phyloP scores from a whole-genome alignment of 2,888 invertebrate genomes.

The Brenthis daphne region DNA sequence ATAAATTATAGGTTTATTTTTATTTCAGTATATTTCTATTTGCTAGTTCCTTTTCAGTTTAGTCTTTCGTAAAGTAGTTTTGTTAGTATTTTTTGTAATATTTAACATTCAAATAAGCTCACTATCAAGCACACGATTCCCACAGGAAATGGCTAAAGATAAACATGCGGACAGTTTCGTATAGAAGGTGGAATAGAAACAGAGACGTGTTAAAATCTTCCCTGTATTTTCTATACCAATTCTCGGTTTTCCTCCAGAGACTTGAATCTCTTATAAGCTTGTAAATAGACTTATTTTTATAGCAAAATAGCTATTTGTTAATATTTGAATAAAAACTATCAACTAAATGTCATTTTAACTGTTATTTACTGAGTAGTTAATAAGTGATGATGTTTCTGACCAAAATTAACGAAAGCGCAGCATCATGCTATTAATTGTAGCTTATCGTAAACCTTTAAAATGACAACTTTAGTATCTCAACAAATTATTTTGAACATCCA shows the following conservation, averaged over 20 bases:
- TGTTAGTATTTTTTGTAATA: not conserved
- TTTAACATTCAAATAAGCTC: slow-evolving; percentile 11
- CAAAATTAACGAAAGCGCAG: slow-evolving; percentile 29
- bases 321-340: not conserved
- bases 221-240: slow-evolving; percentile 52
- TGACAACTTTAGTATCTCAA: slow-evolving; percentile 32
- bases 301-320: slow-evolving; percentile 17
- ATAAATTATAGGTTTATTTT: too few species aligned
- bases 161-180: slow-evolving; percentile 45
- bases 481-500: slow-evolving; percentile 26
- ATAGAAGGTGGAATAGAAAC: slow-evolving; percentile 45
- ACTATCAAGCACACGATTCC: slow-evolving; percentile 35
- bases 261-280: slow-evolving; percentile 55
- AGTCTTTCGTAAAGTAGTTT: not conserved
- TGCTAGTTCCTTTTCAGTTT: too few species aligned
- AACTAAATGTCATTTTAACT: not conserved
- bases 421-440: slow-evolving; percentile 29
- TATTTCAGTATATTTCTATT: too few species aligned
- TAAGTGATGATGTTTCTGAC: slow-evolving; percentile 29
- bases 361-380: slow-evolving; percentile 40
- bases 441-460: slow-evolving; percentile 32
- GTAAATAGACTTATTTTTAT: slow-evolving; percentile 59
- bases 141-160: slow-evolving; percentile 44
- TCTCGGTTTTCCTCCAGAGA: slow-evolving; percentile 54
- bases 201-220: slow-evolving; percentile 48